Evolutionary conservation across 1,140 invertebrate genomes (phyloP), one percentile per base, ranked within the genome.

Genomic region (Caerostris extrusa): DNA sequence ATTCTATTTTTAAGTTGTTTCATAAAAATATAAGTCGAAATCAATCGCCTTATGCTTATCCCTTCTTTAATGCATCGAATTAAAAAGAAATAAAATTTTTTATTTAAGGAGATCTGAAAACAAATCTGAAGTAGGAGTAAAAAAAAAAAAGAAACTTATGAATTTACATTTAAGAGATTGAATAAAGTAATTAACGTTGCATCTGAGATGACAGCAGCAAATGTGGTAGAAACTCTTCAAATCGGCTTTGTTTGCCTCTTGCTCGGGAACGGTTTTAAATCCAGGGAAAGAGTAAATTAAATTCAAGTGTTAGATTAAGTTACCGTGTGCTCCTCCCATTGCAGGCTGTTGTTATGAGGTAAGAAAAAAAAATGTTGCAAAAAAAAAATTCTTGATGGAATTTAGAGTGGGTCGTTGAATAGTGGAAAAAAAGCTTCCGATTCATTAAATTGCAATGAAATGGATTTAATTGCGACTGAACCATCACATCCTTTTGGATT

Each of bases 361-460:
- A 90, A 0, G n/a, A n/a, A 69, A 69, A 61, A 5, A 34, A 34
- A 34, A 34, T 34, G 34, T 34, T 2, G 0, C 34, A 50, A 64
- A 56, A 69, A 90, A 91, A 50, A 85, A n/a, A 50, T 50, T n/a
- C 34, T n/a, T 91, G 90, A 91, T 91, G 90, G 90, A 91, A 91
- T 81, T 91, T 81, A 91, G 71, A 91, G 71, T 91, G 58, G n/a
- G 69, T 90, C 19, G 88, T 77, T 58, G 71, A 91, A 81, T 10
- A 7, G 60, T 34, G 81, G 12, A 60, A 85, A 91, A 91, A 85
- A 82, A 12, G 6, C 19, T 92, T 92, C 81, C 81, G 82, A 92
- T 85, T 92, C 90, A 92, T 92, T 92, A 92, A 92, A 85, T 92
- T 92, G 60, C 61, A 53, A 92, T 92, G 90, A 92, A 92, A 92